phyloP scores from a whole-genome alignment of 1,140 invertebrate species.

The Idris sp. region DNA sequence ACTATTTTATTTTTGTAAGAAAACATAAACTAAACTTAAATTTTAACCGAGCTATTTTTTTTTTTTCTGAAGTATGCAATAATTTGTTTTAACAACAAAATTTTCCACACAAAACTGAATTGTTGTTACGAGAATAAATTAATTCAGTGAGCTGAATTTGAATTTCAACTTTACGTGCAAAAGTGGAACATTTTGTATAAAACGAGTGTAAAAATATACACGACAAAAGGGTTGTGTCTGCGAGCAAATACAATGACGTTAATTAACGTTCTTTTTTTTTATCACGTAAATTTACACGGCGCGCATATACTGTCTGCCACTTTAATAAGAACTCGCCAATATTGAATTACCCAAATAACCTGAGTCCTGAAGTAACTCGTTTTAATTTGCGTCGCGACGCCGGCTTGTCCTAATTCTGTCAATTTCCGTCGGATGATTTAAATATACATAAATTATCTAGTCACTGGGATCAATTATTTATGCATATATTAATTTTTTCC shows the following conservation, averaged over 20 bases:
- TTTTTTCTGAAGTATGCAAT: no score
- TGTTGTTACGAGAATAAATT: no score
- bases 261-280: slow-evolving; percentile 57
- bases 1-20: no score
- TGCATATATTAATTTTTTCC: slow-evolving; percentile 56
- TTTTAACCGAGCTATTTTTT: no score
- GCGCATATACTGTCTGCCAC: slow-evolving; percentile 63
- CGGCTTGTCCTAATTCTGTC: slow-evolving; percentile 74
- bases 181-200: no score
- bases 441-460: slow-evolving; percentile 73
- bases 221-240: slow-evolving; percentile 30
- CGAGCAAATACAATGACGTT: no score
- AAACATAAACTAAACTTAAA: no score
- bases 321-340: slow-evolving; percentile 69
- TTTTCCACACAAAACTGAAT: no score
- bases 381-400: slow-evolving; percentile 74
- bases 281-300: slow-evolving; percentile 49
- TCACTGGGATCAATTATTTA: slow-evolving; percentile 70
- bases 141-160: no score
- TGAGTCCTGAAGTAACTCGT: slow-evolving; percentile 73
- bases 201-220: slow-evolving; percentile 27
- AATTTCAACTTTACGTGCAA: no score
- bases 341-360: slow-evolving; percentile 74
- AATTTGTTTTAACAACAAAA: no score
- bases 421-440: slow-evolving; percentile 70